Base-by-base conservation (phyloP, 2,113 vertebrate genomes). In the Phocoena sinus region DNA sequence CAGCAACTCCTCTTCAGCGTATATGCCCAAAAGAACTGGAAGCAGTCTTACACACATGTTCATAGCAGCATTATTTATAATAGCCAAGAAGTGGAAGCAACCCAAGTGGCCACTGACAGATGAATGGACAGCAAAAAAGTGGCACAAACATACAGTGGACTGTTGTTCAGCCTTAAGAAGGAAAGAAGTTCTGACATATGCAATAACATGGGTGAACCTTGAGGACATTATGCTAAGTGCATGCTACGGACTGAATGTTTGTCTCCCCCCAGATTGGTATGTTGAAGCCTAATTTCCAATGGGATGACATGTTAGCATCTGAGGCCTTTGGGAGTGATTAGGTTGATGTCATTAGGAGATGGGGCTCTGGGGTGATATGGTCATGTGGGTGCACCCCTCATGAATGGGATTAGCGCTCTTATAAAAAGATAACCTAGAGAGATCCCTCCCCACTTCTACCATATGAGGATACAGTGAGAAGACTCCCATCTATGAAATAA, bases 201-300 rank as follows among this genome's bases (percentile, higher is more conserved):
- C 85, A 50, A 13, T 18, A 17, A 68, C 58, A 36, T 3, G 4
- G 20, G 65, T 20, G 38, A 23, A 62, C 31, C 44, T 33, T 63
- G 82, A 86, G 23, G 76, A 85, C 4, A 4, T 50, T 68, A 33
- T 8, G 15, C 21, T n/a, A 44, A 62, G 31, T 41, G 25, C 71
- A 82, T 6, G 80, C 18, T 44, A 33, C 0, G 36, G 47, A 36
- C 44, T n/a, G 47, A 74, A 28, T 3, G 14, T 31, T 73, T 82
- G 38, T 8, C 2, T 8, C 8, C 18, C 12, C 44, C 0, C 0
- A 15, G 9, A 41, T 21, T 89, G 44, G 13, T 25, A 6, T n/a
- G 47, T 23, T 47, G 53, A 41, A 85, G 88, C 36, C n/a, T 21
- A 68, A 77, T 70, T 11, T 7, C 53, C 53, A 53, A 4, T 9